phyloP scores from a whole-genome alignment of 1,140 invertebrate species.

The Elymnias hypermnestra region DNA sequence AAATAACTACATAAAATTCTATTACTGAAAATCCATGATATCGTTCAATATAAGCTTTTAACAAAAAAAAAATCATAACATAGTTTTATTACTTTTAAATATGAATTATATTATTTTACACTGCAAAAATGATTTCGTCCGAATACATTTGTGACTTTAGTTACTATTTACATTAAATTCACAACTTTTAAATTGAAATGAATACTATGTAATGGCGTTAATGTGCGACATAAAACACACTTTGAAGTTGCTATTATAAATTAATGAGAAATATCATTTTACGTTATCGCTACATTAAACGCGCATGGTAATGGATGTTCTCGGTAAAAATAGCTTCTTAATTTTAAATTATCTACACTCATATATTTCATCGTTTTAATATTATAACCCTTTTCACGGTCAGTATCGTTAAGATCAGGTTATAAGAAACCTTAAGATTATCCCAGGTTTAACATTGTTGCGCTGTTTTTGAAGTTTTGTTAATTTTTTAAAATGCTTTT shows the following conservation, averaged over 20 bases:
- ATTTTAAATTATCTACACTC: constrained; percentile 11
- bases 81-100: no score
- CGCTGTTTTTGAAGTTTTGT: background rate
- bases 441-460: background rate
- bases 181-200: no score
- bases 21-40: no score
- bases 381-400: constrained; percentile 11
- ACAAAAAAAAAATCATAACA: no score
- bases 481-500: no score
- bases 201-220: no score
- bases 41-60: no score
- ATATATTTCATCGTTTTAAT: background rate
- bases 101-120: no score
- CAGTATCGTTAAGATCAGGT: constrained; percentile 1
- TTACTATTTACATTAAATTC: no score
- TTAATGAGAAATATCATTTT: constrained; percentile 9
- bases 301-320: background rate
- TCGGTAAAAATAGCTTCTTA: constrained; percentile 7
- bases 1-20: no score
- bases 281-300: constrained; percentile 10
- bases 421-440: constrained; percentile 1
- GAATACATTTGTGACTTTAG: no score
- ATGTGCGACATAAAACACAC: background rate
- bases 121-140: no score
- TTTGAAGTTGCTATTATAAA: constrained; percentile 8